Percentiles rank a stretch among this genome's conserved stretches.
These are phyloP conservation scores for Luehdorfia chinensis DNA, from an alignment of 1,140 invertebrate genomes.

Conservation along the genomic window DNA sequence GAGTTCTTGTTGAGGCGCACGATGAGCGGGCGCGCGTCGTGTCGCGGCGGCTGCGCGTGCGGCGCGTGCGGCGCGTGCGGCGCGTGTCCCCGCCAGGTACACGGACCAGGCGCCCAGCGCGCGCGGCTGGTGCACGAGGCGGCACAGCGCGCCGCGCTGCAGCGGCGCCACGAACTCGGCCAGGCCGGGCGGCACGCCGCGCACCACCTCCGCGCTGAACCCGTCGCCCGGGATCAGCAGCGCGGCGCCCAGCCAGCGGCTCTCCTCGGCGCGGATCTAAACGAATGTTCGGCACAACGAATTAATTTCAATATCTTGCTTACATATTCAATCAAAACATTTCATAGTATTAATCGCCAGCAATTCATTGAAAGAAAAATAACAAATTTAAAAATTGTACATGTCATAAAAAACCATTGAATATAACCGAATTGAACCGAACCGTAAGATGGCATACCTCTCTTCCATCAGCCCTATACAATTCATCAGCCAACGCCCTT, in stretches of 20 bases:
- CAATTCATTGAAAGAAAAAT: no score
- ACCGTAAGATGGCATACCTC: no score
- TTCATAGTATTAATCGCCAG: no score
- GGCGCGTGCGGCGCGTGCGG: constrained; percentile 39
- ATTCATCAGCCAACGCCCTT: constrained; percentile 94
- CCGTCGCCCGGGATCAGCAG: constrained; percentile 98
- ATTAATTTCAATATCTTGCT: no score
- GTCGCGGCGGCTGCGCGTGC: not conserved
- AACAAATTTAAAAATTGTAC: no score
- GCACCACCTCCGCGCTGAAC: constrained; percentile 97
- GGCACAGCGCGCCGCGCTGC: constrained; percentile 90
- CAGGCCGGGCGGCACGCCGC: constrained; percentile 94
- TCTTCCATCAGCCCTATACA: constrained; percentile 92
- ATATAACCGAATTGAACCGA: no score
- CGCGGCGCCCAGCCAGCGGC: constrained; percentile 91
- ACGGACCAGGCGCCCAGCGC: constrained; percentile 96
- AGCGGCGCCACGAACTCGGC: constrained; percentile 94
- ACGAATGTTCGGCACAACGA: no score
- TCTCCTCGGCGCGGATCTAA: constrained; percentile 83
- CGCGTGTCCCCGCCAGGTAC: constrained; percentile 77
- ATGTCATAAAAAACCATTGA: no score
- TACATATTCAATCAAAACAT: no score
- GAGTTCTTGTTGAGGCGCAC: constrained; percentile 94
- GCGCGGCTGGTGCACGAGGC: constrained; percentile 92
- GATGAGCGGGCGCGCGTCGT: constrained; percentile 84